phyloP scores from a whole-genome alignment of 2,797 vertebrate species.

The Chelon labrosus region DNA sequence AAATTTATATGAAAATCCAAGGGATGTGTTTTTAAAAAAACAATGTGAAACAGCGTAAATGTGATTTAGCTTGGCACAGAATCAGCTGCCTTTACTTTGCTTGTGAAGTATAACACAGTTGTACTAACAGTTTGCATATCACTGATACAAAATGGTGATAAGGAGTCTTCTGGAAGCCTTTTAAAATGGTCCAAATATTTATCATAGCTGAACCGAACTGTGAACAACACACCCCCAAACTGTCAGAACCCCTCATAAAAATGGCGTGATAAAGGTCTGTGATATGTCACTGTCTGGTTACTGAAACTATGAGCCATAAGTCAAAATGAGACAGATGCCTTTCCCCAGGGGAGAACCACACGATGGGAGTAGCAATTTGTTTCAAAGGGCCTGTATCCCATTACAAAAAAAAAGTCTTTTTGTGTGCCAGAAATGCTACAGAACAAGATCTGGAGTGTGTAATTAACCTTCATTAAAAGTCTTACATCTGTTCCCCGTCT shows the following conservation, averaged over 20 bases:
- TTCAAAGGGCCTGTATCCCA: constrained; percentile 53
- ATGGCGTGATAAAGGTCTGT: constrained; percentile 38
- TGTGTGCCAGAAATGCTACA: constrained; percentile 45
- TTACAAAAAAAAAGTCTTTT: constrained; percentile 22
- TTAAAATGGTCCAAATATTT: constrained; percentile 15
- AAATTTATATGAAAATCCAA: background rate
- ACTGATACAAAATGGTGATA: constrained; percentile 4
- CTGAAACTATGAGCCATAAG: constrained; percentile 43
- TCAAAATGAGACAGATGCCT: constrained; percentile 37
- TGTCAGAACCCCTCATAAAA: constrained; percentile 19
- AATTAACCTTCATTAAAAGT: constrained; percentile 57
- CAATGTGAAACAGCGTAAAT: background rate
- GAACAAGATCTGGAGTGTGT: constrained; percentile 44
- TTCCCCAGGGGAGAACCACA: constrained; percentile 20
- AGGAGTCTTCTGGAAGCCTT: background rate
- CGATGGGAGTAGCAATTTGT: constrained; percentile 52
- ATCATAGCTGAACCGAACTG: constrained; percentile 10
- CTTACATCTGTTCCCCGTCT: constrained; percentile 42
- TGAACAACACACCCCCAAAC: constrained; percentile 22
- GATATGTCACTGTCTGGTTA: constrained; percentile 51
- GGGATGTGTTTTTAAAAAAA: background rate
- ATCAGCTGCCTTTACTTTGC: background rate
- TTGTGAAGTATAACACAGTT: too few relatives aligned
- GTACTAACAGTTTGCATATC: background rate
- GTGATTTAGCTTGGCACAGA: background rate